Evolutionary conservation across 2,797 vertebrate species (phyloP).

Genomic region (Hylomyscus alleni): DNA sequence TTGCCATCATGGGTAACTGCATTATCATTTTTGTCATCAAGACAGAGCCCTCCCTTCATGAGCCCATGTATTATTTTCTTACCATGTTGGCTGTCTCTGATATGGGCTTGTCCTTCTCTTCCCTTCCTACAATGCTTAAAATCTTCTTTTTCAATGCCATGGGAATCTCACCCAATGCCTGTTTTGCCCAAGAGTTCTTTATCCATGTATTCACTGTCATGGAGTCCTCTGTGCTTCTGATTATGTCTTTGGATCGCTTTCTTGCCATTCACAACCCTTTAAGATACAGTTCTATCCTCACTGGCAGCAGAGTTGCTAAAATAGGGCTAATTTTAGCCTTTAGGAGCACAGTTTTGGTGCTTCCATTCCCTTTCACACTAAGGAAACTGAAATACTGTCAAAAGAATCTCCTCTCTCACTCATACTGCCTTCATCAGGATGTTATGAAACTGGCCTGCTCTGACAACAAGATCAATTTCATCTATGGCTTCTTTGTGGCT

Average conservation of each 20-base stretch:
- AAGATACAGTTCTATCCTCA: conserved; percentile 64
- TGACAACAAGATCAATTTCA: conserved; percentile 85
- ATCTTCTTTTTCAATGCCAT: conserved; percentile 41
- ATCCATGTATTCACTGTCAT: conserved; percentile 72
- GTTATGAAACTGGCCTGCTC: conserved; percentile 74
- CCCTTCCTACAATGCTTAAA: conserved; percentile 58
- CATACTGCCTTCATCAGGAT: conserved; percentile 75
- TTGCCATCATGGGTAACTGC: neutral
- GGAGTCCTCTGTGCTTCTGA: conserved; percentile 65
- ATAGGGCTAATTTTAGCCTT: neutral
- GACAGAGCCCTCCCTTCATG: conserved; percentile 50
- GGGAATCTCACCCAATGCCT: neutral
- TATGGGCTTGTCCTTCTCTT: conserved; percentile 49
- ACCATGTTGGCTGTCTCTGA: conserved; percentile 66
- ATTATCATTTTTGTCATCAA: conserved; percentile 54
- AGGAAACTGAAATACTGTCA: conserved; percentile 65
- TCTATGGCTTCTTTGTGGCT: conserved; percentile 84
- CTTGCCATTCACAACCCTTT: conserved; percentile 74
- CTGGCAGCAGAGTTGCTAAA: neutral
- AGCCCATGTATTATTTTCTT: conserved; percentile 66
- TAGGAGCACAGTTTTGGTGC: neutral
- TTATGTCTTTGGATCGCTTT: conserved; percentile 82
- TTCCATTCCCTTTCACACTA: conserved; percentile 59
- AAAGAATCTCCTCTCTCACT: conserved; percentile 55
- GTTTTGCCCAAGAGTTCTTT: conserved; percentile 72